Base-by-base conservation (phyloP, 2,113 vertebrate genomes). In the Scalopus aquaticus region DNA sequence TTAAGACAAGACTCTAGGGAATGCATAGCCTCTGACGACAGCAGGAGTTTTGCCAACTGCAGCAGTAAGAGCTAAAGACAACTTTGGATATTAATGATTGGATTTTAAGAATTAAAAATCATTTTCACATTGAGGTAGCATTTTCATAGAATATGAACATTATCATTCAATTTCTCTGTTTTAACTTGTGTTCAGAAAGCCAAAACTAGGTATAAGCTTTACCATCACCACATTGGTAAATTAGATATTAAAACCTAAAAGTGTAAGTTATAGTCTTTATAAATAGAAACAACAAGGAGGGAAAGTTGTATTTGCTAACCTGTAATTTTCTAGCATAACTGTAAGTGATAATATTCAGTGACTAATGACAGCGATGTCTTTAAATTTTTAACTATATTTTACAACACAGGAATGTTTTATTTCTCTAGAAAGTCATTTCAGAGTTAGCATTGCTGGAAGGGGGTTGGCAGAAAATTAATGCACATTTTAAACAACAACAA, bases 401-500 rank as follows among this genome's bases (percentile, higher is more conserved):
- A 76, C 22, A 76, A 70, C 37, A n/a, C 1, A 39, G 35, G 37
- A 12, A 81, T 79, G 73, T 70, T 91, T 88, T 92, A 26, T 88
- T 78, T 96, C 79, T 76, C 72, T 64, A 37, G 35, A 56, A 30
- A 54, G 15, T 72, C 37, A 65, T 95, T 78, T 9, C 35, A 56
- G 77, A 81, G 72, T 64, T 95, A 56, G 22, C 30, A 67, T 24
- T 56, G 54, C 28, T 81, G 2, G 46, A 70, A 58, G 22, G 56
- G 49, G 70, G 12, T 49, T 69, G 67, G 76, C 28, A 35, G 95
- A 62, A 93, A 88, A 92, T 90, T 69, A 92, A 92, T 58, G 64
- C 58, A 72, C 35, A 80, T 96, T 93, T 95, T 97, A 96, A 96
- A 78, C 39, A 87, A 65, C 49, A 83, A 46, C 24, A 58, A 32